Percentiles rank a stretch among this genome's conserved stretches.
Evolutionary conservation across 2,797 vertebrate genomes (phyloP).

Genomic region (Macrochelys suwanniensis): DNA sequence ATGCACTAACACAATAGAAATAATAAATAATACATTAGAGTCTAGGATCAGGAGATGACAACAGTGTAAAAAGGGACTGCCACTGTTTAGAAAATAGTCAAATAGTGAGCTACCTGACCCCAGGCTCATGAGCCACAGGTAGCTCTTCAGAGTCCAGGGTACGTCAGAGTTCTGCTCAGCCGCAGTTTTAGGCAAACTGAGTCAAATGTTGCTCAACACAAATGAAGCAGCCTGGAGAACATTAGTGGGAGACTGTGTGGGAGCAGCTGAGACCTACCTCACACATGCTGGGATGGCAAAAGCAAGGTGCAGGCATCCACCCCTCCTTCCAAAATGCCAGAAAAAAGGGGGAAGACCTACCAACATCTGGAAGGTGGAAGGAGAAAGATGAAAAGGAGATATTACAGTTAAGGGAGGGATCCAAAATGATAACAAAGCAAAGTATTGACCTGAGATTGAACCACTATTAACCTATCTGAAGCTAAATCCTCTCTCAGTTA

Average conservation of each 20-base stretch:
- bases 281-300: background rate
- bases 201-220: background rate
- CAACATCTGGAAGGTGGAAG: background rate
- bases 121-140: background rate
- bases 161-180: background rate
- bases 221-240: background rate
- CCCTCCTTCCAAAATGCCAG: background rate
- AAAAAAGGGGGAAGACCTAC: background rate
- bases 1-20: background rate
- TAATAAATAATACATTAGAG: background rate
- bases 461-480: background rate
- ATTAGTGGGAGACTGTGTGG: background rate
- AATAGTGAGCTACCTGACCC: background rate
- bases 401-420: background rate
- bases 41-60: background rate
- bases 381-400: background rate
- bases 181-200: background rate
- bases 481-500: fast-evolving
- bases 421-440: background rate
- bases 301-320: fast-evolving
- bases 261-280: background rate
- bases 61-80: background rate
- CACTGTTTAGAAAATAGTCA: background rate
- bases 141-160: background rate
- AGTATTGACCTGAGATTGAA: background rate